Evolutionary conservation across 1,140 invertebrate genomes (phyloP), one percentile per base, ranked within the genome.

Genomic region (Scylla paramamosain): DNA sequence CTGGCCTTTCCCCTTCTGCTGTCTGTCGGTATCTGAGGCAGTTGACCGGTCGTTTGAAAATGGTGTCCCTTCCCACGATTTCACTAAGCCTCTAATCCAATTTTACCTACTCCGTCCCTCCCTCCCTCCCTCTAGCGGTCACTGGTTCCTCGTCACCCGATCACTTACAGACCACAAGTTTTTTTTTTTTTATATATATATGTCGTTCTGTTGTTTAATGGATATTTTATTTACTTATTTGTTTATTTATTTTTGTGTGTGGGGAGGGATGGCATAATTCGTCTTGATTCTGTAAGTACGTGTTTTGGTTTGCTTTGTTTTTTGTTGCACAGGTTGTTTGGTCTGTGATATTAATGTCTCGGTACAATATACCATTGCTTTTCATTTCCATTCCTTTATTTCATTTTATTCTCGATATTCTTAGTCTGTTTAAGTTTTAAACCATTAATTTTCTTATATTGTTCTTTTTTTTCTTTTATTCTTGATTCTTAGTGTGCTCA

Each of bases 61-160:
- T 77, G 39, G 52, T 31, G 16, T 32, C 52, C 52, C 29, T 91
- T 77, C 90, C 67, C 90, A 91, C 90, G 90, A 91, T 91, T 91
- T 91, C 90, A 91, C 90, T 91, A 91, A 91, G 90, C 90, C 48
- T 91, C 12, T 91, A 91, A 91, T 91, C 89, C 89, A 91, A 91
- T 91, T 91, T 91, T 91, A 31, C 20, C 39, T 14, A 10, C 25
- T 48, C 48, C 20, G 10, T 25, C 20, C 67, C 67, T 25, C 67
- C n/a, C 25, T 48, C n/a, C 39, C 14, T 25, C 20, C 67, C 67
- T 0, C 67, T 8, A 77, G 67, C 67, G 67, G 67, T 77, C 67
- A 77, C 7, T 7, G 16, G 67, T 20, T 20, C 12, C 67, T n/a
- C 67, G 25, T 77, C 25, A n/a, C 20, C 67, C n/a, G 67, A 77